Percentiles rank a stretch among this genome's conserved stretches.
Conservation (phyloP, 1,140 invertebrate genomes). For the Orchesella cincta region DNA sequence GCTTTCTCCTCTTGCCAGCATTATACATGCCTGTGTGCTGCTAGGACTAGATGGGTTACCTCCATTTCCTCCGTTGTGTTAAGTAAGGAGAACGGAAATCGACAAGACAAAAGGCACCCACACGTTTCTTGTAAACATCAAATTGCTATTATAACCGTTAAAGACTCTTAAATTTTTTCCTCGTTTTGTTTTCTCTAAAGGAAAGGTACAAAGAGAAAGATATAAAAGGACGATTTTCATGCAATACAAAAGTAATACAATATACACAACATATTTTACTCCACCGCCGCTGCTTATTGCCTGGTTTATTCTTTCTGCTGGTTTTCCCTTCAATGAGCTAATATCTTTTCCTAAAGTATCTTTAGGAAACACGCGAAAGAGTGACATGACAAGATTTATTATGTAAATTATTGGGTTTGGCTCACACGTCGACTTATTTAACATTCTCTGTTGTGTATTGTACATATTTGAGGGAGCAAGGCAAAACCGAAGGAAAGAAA, state of each 20-base stretch:
- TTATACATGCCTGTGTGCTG: no score
- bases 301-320: no score
- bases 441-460: no score
- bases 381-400: conserved; percentile 10
- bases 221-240: no score
- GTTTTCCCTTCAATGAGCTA: background rate
- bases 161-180: background rate
- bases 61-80: no score
- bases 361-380: background rate
- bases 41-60: no score
- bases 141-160: background rate
- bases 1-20: background rate
- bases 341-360: background rate
- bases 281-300: no score
- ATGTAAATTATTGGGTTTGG: conserved; percentile 29
- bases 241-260: background rate
- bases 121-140: background rate
- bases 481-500: background rate
- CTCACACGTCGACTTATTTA: conserved; percentile 6
- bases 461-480: background rate
- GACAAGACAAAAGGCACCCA: conserved; percentile 6
- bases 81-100: no score
- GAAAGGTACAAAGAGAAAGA: background rate
- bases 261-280: background rate
- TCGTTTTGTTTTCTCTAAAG: background rate